Percentiles rank a stretch among this genome's conserved stretches.
Conservation (phyloP, 1,140 invertebrate species). For the Carcinoscorpius rotundicauda region DNA sequence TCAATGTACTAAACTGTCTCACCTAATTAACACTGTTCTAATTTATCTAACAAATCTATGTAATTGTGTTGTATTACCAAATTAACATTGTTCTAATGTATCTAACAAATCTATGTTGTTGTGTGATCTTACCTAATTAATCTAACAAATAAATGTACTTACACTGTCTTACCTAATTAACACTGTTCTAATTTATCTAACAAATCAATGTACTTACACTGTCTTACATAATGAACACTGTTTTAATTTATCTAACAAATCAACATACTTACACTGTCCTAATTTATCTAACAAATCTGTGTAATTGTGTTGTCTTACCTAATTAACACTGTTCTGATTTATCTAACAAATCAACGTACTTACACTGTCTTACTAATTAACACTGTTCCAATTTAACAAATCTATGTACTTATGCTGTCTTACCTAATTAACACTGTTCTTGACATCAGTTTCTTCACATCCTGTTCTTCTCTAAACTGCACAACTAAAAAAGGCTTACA, state of each 20-base stretch:
- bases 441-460: constrained; percentile 47
- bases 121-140: no score
- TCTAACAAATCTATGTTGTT: no score
- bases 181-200: constrained; percentile 30
- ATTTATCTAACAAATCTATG: no score
- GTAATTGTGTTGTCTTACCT: constrained; percentile 32
- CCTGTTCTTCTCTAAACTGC: not conserved
- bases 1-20: not conserved
- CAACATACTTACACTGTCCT: not conserved
- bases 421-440: constrained; percentile 38
- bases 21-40: constrained; percentile 48
- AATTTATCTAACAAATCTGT: no score
- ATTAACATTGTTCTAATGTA: no score
- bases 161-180: constrained; percentile 42
- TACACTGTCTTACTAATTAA: no score
- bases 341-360: no score
- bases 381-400: no score
- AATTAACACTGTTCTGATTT: constrained; percentile 41
- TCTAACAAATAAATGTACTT: not conserved
- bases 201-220: not conserved
- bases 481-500: no score
- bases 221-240: not conserved
- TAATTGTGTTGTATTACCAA: no score
- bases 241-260: not conserved
- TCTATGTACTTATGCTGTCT: no score